Conservation (phyloP, 2,888 invertebrate species). For the Sinopyrophorus schimmeli region DNA sequence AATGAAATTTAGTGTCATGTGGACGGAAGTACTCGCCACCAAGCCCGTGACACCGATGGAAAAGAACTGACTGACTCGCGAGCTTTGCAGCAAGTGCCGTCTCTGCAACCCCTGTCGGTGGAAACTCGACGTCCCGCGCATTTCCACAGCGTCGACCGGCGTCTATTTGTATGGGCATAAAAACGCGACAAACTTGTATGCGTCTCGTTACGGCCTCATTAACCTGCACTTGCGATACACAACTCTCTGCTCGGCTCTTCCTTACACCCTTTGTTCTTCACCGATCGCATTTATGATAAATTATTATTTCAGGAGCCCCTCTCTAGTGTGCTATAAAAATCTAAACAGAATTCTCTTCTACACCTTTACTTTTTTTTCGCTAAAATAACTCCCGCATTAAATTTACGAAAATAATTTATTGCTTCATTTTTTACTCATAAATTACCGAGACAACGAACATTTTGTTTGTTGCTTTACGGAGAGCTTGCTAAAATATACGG, state of each 20-base stretch:
- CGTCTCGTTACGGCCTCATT: conserved; percentile 43
- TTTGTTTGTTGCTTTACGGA: conserved; percentile 10
- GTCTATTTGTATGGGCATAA: conserved; percentile 39
- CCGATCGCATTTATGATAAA: conserved; percentile 43
- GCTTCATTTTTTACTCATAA: conserved; percentile 21
- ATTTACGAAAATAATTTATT: conserved; percentile 22
- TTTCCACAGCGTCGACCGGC: conserved; percentile 41
- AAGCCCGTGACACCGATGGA: conserved; percentile 18
- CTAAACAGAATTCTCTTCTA: conserved; percentile 40
- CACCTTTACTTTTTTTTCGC: conserved; percentile 18
- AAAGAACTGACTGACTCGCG: conserved; percentile 26
- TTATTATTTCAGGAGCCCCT: conserved; percentile 43
- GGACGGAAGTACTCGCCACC: conserved; percentile 30
- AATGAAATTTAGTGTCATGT: conserved; percentile 26
- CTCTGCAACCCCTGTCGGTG: conserved; percentile 34
- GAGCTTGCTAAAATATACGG: conserved; percentile 18
- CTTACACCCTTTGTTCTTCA: conserved; percentile 37
- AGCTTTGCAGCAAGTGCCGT: conserved; percentile 30
- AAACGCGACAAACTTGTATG: conserved; percentile 40
- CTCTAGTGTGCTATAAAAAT: conserved; percentile 43
- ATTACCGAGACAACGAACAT: conserved; percentile 22
- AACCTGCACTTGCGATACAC: conserved; percentile 39
- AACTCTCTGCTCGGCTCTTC: conserved; percentile 21
- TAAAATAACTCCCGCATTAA: conserved; percentile 19
- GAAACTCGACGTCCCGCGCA: conserved; percentile 41